Base-by-base conservation (phyloP, 23 tunicate genomes). In the Trididemnum nubilum region DNA sequence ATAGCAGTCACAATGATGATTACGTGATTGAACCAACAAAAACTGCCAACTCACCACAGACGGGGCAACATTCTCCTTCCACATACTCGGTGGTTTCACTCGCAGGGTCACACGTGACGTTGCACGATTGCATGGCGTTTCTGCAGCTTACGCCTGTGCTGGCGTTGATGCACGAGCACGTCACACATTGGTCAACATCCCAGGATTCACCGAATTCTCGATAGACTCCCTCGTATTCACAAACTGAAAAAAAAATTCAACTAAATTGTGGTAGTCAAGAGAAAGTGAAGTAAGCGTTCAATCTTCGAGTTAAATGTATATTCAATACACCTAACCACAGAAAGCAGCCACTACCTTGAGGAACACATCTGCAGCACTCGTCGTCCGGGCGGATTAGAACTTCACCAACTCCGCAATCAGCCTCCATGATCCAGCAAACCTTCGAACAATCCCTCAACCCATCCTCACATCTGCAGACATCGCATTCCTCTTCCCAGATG, bases 361-460 rank as follows among this genome's bases (percentile, higher is more conserved):
- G 35, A 51, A 84, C 97, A 60, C 97, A 92, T 63, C 52, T 49
- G 81, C 97, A 92, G 72, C 97, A 92, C 30, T 81, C 97, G 0
- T 71, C 81, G 5, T 49, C 72, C 2, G 60, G 26, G 21, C 60
- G 72, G n/a, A 81, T 38, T 36, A 77, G 36, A 27, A 92, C 51
- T 65, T 92, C 92, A 24, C 85, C 85, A 2, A 40, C 70, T 28
- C 50, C 81, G 64, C 97, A 92, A 7, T 71, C 23, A 1, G 39
- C 27, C 32, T 71, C 36, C 9, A 64, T 65, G 3, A 92, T 64
- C 29, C 79, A 37, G 80, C 97, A 92, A 22, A 65, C 82, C 52
- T 92, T 87, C 33, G 35, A 38, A 70, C 97, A 92, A 3, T 83
- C 83, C 31, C 37, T 37, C 5, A 0, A 40, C 24, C 76, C 76